Percentiles rank a stretch among this genome's conserved stretches.
phyloP scores from a whole-genome alignment of 2,888 invertebrate species.

The Lissocephala sabroskyi region DNA sequence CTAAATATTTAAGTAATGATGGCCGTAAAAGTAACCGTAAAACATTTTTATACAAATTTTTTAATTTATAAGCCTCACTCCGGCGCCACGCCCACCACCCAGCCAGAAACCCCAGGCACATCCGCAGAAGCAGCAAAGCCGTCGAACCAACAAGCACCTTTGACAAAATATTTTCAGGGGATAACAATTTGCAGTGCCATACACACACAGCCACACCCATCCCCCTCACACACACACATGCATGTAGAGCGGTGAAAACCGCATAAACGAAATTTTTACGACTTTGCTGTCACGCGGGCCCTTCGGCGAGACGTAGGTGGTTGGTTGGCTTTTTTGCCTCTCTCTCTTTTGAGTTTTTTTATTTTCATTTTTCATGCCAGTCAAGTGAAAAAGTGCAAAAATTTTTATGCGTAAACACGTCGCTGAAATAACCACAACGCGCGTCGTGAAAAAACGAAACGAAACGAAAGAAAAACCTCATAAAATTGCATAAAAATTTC shows the following conservation, averaged over 20 bases:
- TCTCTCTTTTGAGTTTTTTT: no score
- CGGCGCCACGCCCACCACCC: background rate
- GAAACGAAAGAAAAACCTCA: slow-evolving; percentile 28
- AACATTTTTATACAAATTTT: slow-evolving; percentile 11
- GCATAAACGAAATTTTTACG: slow-evolving; percentile 40
- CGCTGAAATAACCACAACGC: slow-evolving; percentile 36
- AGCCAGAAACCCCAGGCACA: no score
- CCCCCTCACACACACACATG: background rate
- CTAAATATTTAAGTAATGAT: slow-evolving; percentile 5
- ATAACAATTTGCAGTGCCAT: slow-evolving; percentile 26
- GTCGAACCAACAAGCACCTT: slow-evolving; percentile 4
- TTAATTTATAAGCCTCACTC: slow-evolving; percentile 14
- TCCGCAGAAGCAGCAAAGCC: background rate
- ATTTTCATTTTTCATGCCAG: no score
- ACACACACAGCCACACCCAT: background rate
- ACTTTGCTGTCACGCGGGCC: slow-evolving; percentile 19
- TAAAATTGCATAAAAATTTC: slow-evolving; percentile 44
- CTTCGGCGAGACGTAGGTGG: background rate
- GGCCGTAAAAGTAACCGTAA: slow-evolving; percentile 6
- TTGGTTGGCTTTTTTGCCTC: no score
- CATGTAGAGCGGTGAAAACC: slow-evolving; percentile 14
- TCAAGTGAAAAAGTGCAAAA: slow-evolving; percentile 19
- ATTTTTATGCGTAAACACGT: slow-evolving; percentile 50
- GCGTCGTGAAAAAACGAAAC: slow-evolving; percentile 17
- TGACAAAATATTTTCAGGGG: slow-evolving; percentile 13